These are phyloP conservation scores for Coelopa frigida DNA, from an alignment of 1,140 invertebrate genomes.

Conservation along the genomic window DNA sequence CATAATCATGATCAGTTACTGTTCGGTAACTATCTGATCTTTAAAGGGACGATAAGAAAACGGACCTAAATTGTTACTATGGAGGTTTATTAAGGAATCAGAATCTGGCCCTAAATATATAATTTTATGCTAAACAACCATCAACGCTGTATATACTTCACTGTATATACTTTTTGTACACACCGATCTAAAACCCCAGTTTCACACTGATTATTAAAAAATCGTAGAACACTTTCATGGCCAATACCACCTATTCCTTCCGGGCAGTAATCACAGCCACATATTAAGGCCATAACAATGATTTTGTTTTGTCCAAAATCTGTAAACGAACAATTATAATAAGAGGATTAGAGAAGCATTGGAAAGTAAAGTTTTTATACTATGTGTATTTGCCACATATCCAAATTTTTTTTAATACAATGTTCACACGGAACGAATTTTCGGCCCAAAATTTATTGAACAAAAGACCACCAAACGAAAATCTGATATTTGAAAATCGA, in stretches of 20 bases:
- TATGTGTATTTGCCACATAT: background rate
- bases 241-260: conserved; percentile 73
- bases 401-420: background rate
- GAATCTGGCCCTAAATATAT: no score
- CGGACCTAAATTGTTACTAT: no score
- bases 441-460: background rate
- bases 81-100: no score
- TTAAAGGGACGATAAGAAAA: no score
- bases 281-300: conserved; percentile 72
- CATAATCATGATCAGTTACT: no score
- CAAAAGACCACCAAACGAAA: no score
- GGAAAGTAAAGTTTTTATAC: background rate
- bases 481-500: no score
- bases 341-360: background rate
- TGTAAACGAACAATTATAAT: conserved; percentile 23
- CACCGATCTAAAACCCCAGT: conserved; percentile 56
- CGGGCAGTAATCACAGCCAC: conserved; percentile 80
- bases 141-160: no score
- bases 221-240: conserved; percentile 66
- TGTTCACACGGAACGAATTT: background rate
- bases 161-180: no score
- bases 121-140: no score
- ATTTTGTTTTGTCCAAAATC: conserved; percentile 73
- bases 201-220: conserved; percentile 58
- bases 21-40: no score